A percentile compares a stretch with the other conserved stretches of the same genome.
Conservation (phyloP, 2,797 vertebrate species). For the Chanos chanos region DNA sequence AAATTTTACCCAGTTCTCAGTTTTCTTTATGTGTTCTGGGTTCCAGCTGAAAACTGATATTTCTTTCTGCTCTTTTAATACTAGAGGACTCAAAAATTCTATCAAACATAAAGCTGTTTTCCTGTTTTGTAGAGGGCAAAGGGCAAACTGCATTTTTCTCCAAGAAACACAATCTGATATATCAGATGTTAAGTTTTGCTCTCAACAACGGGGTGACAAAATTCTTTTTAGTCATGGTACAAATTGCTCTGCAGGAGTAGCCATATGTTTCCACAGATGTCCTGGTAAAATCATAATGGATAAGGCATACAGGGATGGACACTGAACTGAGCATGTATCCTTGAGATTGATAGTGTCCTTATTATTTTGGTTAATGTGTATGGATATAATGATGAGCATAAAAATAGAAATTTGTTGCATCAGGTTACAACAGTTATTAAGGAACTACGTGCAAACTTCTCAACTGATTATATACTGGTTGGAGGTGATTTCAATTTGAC, state of each 20-base stretch:
- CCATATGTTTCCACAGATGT: too few species aligned
- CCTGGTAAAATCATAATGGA: background rate
- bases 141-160: background rate
- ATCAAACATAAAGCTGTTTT: conserved; percentile 8
- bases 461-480: too few species aligned
- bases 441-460: background rate
- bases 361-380: conserved; percentile 14
- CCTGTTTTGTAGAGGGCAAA: conserved; percentile 5
- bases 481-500: too few species aligned
- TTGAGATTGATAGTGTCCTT: background rate
- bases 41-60: background rate
- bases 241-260: too few species aligned
- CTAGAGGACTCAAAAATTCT: background rate
- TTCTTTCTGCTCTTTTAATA: background rate
- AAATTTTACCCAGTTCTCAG: background rate
- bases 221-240: conserved; percentile 3
- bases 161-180: conserved; percentile 9
- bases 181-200: background rate
- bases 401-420: conserved; percentile 3
- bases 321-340: background rate
- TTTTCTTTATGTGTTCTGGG: background rate
- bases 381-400: background rate
- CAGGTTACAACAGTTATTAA: conserved; percentile 7
- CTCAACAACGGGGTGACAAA: conserved; percentile 4
- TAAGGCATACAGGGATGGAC: background rate